phyloP scores from a whole-genome alignment of 1,140 invertebrate genomes.

The Tigriopus japonicus region DNA sequence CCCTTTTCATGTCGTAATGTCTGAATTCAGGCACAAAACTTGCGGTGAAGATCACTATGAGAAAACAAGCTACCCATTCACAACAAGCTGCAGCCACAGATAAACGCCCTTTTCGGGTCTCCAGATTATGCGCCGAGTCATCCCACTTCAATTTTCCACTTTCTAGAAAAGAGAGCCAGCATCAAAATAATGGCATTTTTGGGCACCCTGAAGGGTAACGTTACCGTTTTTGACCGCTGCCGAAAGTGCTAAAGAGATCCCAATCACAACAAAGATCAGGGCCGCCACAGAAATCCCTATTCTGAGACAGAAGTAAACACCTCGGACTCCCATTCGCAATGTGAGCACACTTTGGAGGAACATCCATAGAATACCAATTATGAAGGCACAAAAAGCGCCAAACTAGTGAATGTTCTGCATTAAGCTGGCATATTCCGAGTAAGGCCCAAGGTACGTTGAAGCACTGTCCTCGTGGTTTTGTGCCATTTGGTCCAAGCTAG shows the following conservation, averaged over 20 bases:
- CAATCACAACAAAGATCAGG: no score
- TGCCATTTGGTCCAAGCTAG: no score
- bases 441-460: no score
- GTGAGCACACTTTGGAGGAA: not conserved
- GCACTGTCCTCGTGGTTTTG: no score
- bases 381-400: not conserved
- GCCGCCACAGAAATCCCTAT: no score
- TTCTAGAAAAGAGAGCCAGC: not conserved
- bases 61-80: not conserved
- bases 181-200: not conserved
- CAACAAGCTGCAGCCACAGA: not conserved
- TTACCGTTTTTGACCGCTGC: no score
- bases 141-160: not conserved
- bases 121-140: not conserved
- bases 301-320: no score
- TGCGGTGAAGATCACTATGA: not conserved
- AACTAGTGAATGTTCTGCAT: not conserved
- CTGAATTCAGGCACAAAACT: not conserved
- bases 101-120: not conserved
- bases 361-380: not conserved
- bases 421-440: no score
- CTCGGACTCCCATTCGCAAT: no score
- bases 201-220: no score
- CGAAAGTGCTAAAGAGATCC: no score
- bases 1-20: no score